Evolutionary conservation across 2,113 vertebrate genomes (phyloP), one percentile per base, ranked within the genome.

Genomic region (Brachyistius frenatus): DNA sequence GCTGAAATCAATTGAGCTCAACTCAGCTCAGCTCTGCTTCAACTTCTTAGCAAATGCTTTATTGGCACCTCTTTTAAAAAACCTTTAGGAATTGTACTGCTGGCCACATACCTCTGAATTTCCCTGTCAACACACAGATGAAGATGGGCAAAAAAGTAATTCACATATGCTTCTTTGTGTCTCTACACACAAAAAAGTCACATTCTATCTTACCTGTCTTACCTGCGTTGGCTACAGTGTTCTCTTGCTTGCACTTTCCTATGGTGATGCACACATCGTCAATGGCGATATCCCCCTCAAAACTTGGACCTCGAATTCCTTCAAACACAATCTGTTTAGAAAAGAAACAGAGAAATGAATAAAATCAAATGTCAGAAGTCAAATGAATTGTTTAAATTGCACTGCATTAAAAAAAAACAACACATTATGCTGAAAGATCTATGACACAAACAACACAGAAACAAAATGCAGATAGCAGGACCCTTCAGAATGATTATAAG

Each of bases 221-320:
- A 95, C 95, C 94, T 95, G 93, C 92, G 85, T 90, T 95, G 80
- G 93, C 90, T 70, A 93, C 90, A 58, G 90, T 89, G 78, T 90
- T 94, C 64, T 93, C 91, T 81, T 93, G 94, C 74, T 94, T 94
- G 92, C 98, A 99, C 56, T 97, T 96, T 37, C 98, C 97, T 36
- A 96, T 95, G 86, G 96, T 98, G 91, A 99, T 94, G 53, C 96
- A 98, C 86, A 99, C 96, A 0, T 99, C 98, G 1, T 99, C 98
- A 0, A 99, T 97, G 86, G 97, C 98, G 47, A 99, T 99, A 86
- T 99, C 97, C 10, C 98, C 98, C 87, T 99, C 96, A 0, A 96
- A 97, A 76, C 96, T 94, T 0, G 93, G 93, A 32, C 97, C 98
- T 66, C 97, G 95, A 63, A 98, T 96, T 46, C 97, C 98, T 93